Percentiles rank a stretch among this genome's conserved stretches.
Evolutionary conservation across 2,113 vertebrate species (phyloP).

Genomic region (Phaethon lepturus): DNA sequence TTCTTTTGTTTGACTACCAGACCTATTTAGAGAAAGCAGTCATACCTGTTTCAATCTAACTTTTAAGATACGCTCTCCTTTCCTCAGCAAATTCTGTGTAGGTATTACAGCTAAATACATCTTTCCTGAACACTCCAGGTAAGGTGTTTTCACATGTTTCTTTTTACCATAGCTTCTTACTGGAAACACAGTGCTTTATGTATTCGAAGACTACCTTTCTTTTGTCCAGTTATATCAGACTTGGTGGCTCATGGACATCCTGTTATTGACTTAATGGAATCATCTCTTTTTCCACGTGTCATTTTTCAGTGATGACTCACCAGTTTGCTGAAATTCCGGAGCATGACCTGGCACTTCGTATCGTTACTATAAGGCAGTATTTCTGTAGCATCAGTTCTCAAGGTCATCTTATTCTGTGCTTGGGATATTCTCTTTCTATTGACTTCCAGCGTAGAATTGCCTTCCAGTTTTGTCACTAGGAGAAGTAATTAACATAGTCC

Average conservation of each 20-base stretch:
- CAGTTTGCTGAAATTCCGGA: neutral
- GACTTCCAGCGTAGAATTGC: neutral
- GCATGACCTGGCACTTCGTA: neutral
- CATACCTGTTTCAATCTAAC: neutral
- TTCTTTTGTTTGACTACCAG: neutral
- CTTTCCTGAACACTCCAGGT: neutral
- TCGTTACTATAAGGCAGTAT: neutral
- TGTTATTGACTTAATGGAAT: neutral
- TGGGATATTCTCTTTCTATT: neutral
- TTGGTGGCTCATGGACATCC: neutral
- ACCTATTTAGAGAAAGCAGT: neutral
- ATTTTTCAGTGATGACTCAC: neutral
- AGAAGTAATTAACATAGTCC: neutral
- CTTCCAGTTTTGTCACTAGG: neutral
- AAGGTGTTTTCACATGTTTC: neutral
- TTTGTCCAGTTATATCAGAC: neutral
- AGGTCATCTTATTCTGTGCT: neutral
- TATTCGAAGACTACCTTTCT: neutral
- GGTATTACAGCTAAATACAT: neutral
- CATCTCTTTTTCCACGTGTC: neutral
- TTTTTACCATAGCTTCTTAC: neutral
- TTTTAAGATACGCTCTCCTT: neutral
- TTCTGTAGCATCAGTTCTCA: neutral
- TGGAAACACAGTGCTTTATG: neutral
- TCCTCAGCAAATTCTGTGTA: neutral